Base-by-base conservation (phyloP, 2,888 invertebrate species). In the Brachyptera putata region DNA sequence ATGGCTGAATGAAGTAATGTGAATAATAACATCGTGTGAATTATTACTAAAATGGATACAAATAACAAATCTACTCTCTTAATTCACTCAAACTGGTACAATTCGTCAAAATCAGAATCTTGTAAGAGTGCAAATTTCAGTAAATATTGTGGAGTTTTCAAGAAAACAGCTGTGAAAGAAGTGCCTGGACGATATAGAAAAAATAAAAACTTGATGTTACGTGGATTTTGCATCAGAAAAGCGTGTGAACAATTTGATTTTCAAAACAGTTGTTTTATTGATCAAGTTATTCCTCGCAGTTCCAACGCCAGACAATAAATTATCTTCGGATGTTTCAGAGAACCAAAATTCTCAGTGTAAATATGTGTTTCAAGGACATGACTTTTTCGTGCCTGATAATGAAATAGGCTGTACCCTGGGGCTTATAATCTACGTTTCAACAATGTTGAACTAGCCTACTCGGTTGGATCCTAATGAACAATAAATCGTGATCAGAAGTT, bases 101-200 rank as follows among this genome's bases (percentile, higher is more conserved):
- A 18, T 41, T 16, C 1, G 41, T 41, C 18, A 16, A 21, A 5
- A 21, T 7, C 13, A 16, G 41, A 18, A 21, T 18, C 7, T 41
- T 21, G 1, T 16, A 16, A 41, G 2, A 2, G 21, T 7, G 9
- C 18, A 16, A 41, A 41, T 16, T 41, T 41, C 21, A 21, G 41
- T 1, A 21, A 3, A 11, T 18, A 41, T 41, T 41, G 18, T 16
- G 16, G 41, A 7, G n/a, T 50, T 50, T 24, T 22, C 26, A 50
- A 50, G 49, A 50, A 50, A 26, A 26, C 49, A 50, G 49, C 49
- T 50, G 49, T 50, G 26, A 50, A 50, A 50, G 30, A 24, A 30
- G 16, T 30, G 16, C 49, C 16, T 26, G 49, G 49, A 50, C 24
- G 49, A 50, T 26, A 30, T 50, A 49, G 49, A 50, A 41, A 41